Base-by-base conservation (phyloP, 2,113 vertebrate genomes). In the Channa argus region DNA sequence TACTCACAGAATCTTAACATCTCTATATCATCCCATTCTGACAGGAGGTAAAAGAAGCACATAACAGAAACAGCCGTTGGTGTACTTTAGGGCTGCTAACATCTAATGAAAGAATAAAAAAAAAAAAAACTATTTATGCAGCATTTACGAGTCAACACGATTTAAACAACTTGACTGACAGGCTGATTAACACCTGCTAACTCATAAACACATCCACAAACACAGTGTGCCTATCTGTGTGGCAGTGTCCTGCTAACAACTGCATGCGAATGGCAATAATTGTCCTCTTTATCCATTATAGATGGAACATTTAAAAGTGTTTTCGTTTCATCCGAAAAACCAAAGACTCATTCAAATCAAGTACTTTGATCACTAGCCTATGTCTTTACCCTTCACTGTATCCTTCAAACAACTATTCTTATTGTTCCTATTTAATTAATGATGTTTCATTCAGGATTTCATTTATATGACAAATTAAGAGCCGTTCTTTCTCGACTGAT, bases 381-480 rank as follows among this genome's bases (percentile, higher is more conserved):
- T 77, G 68, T 52, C 67, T 76, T 85, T 70, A 90, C 83, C 70
- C 87, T 86, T 88, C 81, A 85, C 81, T 72, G 56, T 70, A 85
- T 78, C 79, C 75, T 79, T 85, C 77, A 86, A 88, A 81, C 82
- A 85, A 79, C 74, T 71, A 74, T 76, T 88, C 71, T 77, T 88
- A 84, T 90, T 89, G 76, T 89, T 84, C 82, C 69, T 64, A 56
- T 84, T 24, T 87, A 86, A 91, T 93, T 88, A 93, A 90, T 85
- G 50, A 90, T 84, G 83, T 86, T 91, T 88, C 87, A 75, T 85
- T 90, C 63, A 53, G 58, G 50, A 74, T 86, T 91, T 87, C 72
- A 89, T 89, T 91, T 82, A 84, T 85, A 85, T 82, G 76, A 81
- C 88, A 90, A 91, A 91, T 89, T 80, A 90, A 89, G 80, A 77